phyloP scores from a whole-genome alignment of 2,113 vertebrate genomes.

The Colius striatus region DNA sequence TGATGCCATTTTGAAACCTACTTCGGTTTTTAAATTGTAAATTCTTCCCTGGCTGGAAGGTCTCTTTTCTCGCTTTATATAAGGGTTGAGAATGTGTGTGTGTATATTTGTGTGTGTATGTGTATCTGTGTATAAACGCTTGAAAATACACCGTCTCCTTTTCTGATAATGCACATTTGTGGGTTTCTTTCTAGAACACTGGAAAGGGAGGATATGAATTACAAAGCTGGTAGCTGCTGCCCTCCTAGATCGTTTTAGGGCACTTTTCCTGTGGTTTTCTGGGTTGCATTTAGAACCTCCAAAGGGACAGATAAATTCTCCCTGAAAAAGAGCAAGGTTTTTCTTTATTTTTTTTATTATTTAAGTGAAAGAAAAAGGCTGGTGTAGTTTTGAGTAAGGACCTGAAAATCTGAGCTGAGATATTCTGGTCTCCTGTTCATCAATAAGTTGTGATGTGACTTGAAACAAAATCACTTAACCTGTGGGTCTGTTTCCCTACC shows the following conservation, averaged over 20 bases:
- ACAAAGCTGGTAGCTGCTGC: background rate
- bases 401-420: conserved; percentile 19
- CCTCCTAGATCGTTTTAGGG: background rate
- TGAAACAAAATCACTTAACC: conserved; percentile 68
- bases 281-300: background rate
- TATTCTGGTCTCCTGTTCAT: conserved; percentile 24
- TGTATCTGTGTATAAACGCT: background rate
- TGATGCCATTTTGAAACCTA: conserved; percentile 60
- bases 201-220: background rate
- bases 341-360: background rate
- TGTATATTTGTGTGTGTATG: accelerated
- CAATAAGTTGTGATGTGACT: conserved; percentile 57
- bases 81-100: background rate
- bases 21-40: conserved; percentile 58
- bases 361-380: background rate
- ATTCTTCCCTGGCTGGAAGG: conserved; percentile 42
- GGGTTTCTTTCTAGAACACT: background rate
- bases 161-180: background rate
- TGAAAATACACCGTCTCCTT: background rate
- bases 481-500: conserved; percentile 29
- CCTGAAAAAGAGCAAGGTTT: background rate
- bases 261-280: background rate
- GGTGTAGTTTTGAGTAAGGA: background rate
- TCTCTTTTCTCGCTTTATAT: background rate
- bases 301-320: background rate